Evolutionary conservation across 1,140 invertebrate genomes (phyloP).

Genomic region (Potamilus streckersoni): DNA sequence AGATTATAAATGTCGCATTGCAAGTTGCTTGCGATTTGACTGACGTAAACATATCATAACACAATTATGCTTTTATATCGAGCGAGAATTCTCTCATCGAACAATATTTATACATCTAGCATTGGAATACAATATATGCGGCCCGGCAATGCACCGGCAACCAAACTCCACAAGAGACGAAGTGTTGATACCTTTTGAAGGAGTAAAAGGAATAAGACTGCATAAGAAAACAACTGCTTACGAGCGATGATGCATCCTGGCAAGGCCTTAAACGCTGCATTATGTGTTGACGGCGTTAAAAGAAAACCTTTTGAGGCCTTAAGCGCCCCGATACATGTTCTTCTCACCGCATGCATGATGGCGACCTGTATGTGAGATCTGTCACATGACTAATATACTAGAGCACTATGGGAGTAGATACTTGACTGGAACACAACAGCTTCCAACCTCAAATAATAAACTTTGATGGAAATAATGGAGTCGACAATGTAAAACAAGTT

Average conservation of each 20-base stretch:
- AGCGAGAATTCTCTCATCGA: background rate
- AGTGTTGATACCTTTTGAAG: background rate
- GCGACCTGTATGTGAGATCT: slow-evolving; percentile 59
- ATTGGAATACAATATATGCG: slow-evolving; percentile 4
- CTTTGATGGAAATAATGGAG: too few relatives aligned
- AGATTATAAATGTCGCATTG: too few relatives aligned
- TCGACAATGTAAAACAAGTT: too few relatives aligned
- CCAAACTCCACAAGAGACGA: background rate
- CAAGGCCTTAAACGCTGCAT: slow-evolving; percentile 71
- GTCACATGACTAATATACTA: slow-evolving; percentile 47
- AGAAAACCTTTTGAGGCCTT: slow-evolving; percentile 74
- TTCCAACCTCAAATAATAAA: too few relatives aligned
- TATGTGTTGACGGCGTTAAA: slow-evolving; percentile 69
- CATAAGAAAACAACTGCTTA: slow-evolving; percentile 68
- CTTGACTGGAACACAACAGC: too few relatives aligned
- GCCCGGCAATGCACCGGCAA: background rate
- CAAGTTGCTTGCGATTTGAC: too few relatives aligned
- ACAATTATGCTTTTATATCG: background rate
- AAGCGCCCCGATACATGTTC: slow-evolving; percentile 73
- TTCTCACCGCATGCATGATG: slow-evolving; percentile 76
- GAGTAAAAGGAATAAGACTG: slow-evolving; percentile 3
- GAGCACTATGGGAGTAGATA: background rate
- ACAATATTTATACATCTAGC: background rate
- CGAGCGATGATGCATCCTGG: slow-evolving; percentile 72
- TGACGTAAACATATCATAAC: background rate